Evolutionary conservation across 35 echinoderm and acorn worm genomes (phyloP).

Genomic region (Apostichopus californicus): DNA sequence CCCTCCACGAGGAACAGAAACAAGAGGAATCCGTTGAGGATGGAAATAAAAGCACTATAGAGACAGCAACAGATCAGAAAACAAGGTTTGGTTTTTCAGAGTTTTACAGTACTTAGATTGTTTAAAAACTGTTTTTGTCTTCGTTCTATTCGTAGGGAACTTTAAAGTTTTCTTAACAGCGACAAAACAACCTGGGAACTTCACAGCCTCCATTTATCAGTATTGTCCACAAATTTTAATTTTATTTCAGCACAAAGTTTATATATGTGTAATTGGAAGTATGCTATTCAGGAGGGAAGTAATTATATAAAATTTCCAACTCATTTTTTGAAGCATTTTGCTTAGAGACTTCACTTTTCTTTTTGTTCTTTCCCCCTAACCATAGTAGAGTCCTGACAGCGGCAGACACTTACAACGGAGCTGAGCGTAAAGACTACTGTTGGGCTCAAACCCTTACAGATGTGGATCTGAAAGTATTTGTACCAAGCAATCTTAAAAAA

Average conservation of each 20-base stretch:
- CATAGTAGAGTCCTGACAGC: constrained; percentile 31
- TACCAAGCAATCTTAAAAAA: constrained; percentile 70
- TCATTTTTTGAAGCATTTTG: too few species aligned
- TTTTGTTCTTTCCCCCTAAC: neutral
- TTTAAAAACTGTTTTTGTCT: too few species aligned
- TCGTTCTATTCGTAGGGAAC: too few species aligned
- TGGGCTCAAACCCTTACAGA: constrained; percentile 87
- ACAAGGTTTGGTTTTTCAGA: neutral
- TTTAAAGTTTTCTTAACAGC: too few species aligned
- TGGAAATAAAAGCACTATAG: neutral
- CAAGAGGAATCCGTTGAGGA: neutral
- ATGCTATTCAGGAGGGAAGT: too few species aligned
- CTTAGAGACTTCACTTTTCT: neutral
- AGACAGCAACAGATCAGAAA: neutral
- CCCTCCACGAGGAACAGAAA: neutral
- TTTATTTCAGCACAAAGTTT: too few species aligned
- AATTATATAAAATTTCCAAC: too few species aligned
- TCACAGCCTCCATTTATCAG: too few species aligned
- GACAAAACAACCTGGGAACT: too few species aligned
- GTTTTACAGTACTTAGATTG: too few species aligned
- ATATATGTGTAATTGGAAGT: too few species aligned
- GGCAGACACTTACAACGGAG: constrained; percentile 90
- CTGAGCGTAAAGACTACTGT: constrained; percentile 67
- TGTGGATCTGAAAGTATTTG: constrained; percentile 85
- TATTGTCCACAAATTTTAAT: too few species aligned